Base-by-base conservation (phyloP, 2,113 vertebrate species). In the Cololabis saira region DNA sequence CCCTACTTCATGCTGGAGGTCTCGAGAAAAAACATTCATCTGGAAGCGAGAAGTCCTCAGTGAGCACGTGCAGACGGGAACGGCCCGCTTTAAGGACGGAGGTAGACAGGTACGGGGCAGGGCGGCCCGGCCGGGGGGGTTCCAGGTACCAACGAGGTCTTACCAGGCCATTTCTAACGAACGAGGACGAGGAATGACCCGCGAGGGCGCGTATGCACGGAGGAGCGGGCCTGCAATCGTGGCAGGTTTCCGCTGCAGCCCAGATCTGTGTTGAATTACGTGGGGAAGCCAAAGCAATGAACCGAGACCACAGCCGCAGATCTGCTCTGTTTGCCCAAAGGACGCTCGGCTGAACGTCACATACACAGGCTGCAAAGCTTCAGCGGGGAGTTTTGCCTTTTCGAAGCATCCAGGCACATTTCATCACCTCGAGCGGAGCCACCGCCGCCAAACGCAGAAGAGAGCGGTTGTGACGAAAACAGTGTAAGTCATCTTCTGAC, bases 231-330 rank as follows among this genome's bases (percentile, higher is more conserved):
- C 55, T 19, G 47, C 74, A 64, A 61, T 37, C 33, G 33, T 37
- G 17, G 50, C 1, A 27, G 75, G 74, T 67, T 70, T 76, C 73
- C 64, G 72, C 86, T 81, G 80, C 64, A 83, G 87, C 74, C 24
- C 45, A 48, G 80, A 76, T 91, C 92, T 93, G 92, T 84, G 71
- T 89, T 85, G 67, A 78, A 91, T 93, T 93, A 91, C 43, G 71
- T n/a, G 71, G 75, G 49, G 71, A 53, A 89, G 83, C 83, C 88
- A 82, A 80, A 84, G 87, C 84, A 87, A 74, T 79, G 84, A 91
- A 90, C 91, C 81, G 77, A 82, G 87, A 72, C 81, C 78, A 51
- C 70, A 64, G 82, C 84, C 75, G 64, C 77, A 84, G 81, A 90
- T 85, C 90, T 78, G 78, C 72, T 82, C 47, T 48, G 55, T 78